phyloP scores from a whole-genome alignment of 37 sponge, comb jelly and placozoan species.

The Bolinopsis microptera region DNA sequence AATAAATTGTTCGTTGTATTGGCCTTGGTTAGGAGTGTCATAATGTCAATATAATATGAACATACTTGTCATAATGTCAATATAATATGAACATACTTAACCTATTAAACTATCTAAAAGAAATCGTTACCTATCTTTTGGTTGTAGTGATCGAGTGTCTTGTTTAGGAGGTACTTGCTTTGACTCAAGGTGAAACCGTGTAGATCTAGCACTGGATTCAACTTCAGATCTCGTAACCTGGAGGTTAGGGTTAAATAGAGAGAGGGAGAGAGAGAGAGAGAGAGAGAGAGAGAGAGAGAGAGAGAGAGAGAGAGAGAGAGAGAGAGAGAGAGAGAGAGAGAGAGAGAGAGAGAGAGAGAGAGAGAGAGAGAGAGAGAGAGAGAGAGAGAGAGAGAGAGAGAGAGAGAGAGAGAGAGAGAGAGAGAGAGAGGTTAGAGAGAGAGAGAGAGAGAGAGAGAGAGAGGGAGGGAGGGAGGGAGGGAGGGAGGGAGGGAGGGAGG shows the following conservation, averaged over 20 bases:
- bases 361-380: too few relatives aligned
- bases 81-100: too few relatives aligned
- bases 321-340: not conserved
- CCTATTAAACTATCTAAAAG: too few relatives aligned
- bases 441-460: conserved; percentile 7
- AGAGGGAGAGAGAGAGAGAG: not conserved
- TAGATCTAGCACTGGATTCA: conserved; percentile 20
- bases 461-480: not conserved
- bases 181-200: conserved; percentile 13
- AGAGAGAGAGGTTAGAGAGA: too few relatives aligned
- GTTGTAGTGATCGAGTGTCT: not conserved
- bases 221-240: conserved; percentile 19
- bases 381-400: not conserved
- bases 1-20: too few relatives aligned
- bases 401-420: not conserved
- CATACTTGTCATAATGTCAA: too few relatives aligned
- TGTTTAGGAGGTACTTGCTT: not conserved
- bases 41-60: too few relatives aligned
- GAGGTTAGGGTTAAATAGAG: not conserved
- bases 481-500: not conserved
- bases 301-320: not conserved
- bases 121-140: not conserved
- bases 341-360: too few relatives aligned
- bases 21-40: too few relatives aligned
- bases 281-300: not conserved